Evolutionary conservation across 2,797 vertebrate genomes (phyloP), one percentile per base, ranked within the genome.

Genomic region (Balearica regulorum): DNA sequence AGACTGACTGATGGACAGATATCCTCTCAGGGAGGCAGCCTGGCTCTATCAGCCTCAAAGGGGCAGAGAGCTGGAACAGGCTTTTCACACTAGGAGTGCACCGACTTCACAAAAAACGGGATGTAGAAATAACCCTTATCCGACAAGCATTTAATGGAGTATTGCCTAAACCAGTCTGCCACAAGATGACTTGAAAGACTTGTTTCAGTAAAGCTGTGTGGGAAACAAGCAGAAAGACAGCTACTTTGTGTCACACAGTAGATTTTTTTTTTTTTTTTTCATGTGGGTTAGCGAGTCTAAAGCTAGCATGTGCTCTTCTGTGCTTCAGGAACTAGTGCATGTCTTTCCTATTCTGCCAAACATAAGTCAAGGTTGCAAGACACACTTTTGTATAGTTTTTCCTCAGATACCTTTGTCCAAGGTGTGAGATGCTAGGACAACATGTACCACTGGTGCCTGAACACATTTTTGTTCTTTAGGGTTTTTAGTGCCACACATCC

Each of bases 161-260:
- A 84, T 90, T 97, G 95, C 92, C 77, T 73, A 87, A 96, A 96
- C 46, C 26, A 49, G 49, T 16, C 83, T 95, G 72, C 69, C 77
- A 49, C 41, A 15, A 78, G 49, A 54, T 2, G 8, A 72, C 94
- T 76, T 55, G 95, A 94, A 95, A 87, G 41, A 92, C 93, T 89
- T 49, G 93, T 94, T 96, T 87, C 70, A 70, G 39, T 62, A 70
- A 69, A 60, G 31, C 46, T 82, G 22, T 9, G 3, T 76, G 88
- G 70, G 89, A 90, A 87, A 79, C 46, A 79, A 69, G 35, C 6
- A 25, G 43, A 92, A 80, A 81, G 35, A 49, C 4, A 22, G 49
- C 15, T 72, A 61, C 75, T 90, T 89, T 79, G 58, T 78, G 70
- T 79, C 73, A 35, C 26, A 29, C 1, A 4, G 49, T 28, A 7